Evolutionary conservation across 2,113 vertebrate species (phyloP), one percentile per base, ranked within the genome.

Genomic region (Varanus komodoensis): DNA sequence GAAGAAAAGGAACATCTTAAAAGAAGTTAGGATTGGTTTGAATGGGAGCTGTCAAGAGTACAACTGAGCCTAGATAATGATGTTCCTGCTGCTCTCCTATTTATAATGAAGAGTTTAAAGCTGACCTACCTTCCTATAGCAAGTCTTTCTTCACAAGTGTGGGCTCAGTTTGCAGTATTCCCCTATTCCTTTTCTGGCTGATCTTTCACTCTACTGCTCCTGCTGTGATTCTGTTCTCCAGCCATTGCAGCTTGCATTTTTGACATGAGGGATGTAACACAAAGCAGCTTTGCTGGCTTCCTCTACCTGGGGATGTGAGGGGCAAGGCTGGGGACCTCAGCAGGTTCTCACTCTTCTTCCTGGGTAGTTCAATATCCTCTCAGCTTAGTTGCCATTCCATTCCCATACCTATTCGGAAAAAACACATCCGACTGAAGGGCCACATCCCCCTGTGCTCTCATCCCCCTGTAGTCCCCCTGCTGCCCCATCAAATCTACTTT

Each of bases 191-290:
- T 74, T 89, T 48, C 79, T 1, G 69, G 21, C 71, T 89, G 34
- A 21, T 61, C 69, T 64, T 44, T 89, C 71, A 27, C 69, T 83
- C 27, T 6, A 14, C 6, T 61, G 1, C 19, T 57, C 88, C 80
- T 48, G 27, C 81, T 75, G 34, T 75, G 69, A 50, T 83, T 83
- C 80, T 64, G 25, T 83, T 89, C 75, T 83, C 61, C 88, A 61
- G 19, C 54, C 21, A 75, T 75, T 83, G 50, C 68, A 38, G 11
- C 80, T 74, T 74, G 68, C 54, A 82, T 89, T 82, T 82, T 50
- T 89, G 88, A 75, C 68, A 82, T 64, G 81, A 82, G 69, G 68
- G 23, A 23, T 61, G 75, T 73, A n/a, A 73, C 69, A 17, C 25
- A 50, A 81, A 54, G 77, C 32, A 25, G 32, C 38, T 25, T 38